Evolutionary conservation across 1,140 invertebrate species (phyloP).

Genomic region (Pseudomyrmex dendroicus): DNA sequence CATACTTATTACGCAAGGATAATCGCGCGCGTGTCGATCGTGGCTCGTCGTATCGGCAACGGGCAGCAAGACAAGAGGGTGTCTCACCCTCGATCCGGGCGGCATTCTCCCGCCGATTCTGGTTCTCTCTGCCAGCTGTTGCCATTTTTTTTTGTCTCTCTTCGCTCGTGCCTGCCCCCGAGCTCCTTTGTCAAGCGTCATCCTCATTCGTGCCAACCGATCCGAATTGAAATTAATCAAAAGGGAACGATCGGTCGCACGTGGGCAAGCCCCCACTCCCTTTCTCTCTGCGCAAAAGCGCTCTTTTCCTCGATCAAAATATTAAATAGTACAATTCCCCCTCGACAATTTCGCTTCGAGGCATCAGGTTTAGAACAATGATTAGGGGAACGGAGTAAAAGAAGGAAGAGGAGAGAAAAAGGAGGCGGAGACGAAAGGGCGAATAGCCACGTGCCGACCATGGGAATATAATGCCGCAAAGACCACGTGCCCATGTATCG

Average conservation of each 20-base stretch:
- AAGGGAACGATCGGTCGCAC: constrained; percentile 71
- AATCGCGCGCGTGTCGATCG: constrained; percentile 57
- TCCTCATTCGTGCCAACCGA: constrained; percentile 62
- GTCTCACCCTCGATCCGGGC: constrained; percentile 22
- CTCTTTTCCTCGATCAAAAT: constrained; percentile 75
- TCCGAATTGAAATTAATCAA: constrained; percentile 76
- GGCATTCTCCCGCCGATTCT: constrained; percentile 68
- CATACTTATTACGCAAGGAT: constrained; percentile 43
- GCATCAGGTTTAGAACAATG: constrained; percentile 51
- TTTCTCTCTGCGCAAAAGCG: constrained; percentile 32
- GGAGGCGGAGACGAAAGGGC: constrained; percentile 39
- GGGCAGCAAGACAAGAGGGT: constrained; percentile 31
- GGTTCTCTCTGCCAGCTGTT: constrained; percentile 72
- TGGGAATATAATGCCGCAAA: constrained; percentile 76
- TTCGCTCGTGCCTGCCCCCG: constrained; percentile 5
- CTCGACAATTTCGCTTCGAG: constrained; percentile 39
- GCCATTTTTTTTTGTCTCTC: constrained; percentile 57
- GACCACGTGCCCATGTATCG: constrained; percentile 77
- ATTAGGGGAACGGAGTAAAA: not conserved
- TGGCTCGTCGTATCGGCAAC: constrained; percentile 15
- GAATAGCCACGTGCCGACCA: constrained; percentile 76
- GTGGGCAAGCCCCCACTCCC: constrained; percentile 52
- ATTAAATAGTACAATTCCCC: constrained; percentile 73
- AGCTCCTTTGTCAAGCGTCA: constrained; percentile 66
- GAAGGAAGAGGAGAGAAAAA: constrained; percentile 33